Conservation (phyloP, 2,113 vertebrate species). For the Nothoprocta pentlandii region DNA sequence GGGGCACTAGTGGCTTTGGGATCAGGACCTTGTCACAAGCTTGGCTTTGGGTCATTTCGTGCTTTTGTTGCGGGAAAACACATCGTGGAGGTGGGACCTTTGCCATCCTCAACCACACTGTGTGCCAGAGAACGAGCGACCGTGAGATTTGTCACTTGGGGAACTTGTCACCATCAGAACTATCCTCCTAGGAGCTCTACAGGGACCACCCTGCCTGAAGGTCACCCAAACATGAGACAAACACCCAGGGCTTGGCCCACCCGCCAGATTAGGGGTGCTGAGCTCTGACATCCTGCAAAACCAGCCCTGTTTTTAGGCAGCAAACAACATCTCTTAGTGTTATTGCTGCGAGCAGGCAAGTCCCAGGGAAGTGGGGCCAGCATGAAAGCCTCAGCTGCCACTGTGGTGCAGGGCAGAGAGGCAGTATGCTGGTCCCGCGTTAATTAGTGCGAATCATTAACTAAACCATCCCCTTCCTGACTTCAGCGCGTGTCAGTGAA, state of each 20-base stretch:
- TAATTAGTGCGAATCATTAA: slow-evolving; percentile 4
- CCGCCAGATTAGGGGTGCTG: neutral
- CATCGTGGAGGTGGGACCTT: neutral
- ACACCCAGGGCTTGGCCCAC: neutral
- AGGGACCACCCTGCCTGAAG: neutral
- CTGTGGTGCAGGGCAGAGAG: neutral
- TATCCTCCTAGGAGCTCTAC: neutral
- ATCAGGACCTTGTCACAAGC: neutral
- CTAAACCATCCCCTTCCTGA: neutral
- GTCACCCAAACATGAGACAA: neutral
- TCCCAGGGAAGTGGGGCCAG: neutral
- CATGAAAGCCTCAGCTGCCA: accelerated
- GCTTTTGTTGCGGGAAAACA: too few relatives aligned
- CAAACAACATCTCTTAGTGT: neutral
- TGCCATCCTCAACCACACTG: neutral
- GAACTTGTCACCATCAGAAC: too few relatives aligned
- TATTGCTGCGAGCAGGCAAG: neutral
- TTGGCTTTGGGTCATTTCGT: too few relatives aligned
- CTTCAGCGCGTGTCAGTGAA: neutral
- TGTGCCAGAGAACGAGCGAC: neutral
- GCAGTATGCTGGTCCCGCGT: accelerated
- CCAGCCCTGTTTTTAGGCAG: neutral
- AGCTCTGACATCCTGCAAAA: neutral
- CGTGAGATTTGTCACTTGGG: neutral
- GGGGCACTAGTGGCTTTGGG: neutral